Base-by-base conservation (phyloP, 2,113 vertebrate species). In the Nipponia nippon region DNA sequence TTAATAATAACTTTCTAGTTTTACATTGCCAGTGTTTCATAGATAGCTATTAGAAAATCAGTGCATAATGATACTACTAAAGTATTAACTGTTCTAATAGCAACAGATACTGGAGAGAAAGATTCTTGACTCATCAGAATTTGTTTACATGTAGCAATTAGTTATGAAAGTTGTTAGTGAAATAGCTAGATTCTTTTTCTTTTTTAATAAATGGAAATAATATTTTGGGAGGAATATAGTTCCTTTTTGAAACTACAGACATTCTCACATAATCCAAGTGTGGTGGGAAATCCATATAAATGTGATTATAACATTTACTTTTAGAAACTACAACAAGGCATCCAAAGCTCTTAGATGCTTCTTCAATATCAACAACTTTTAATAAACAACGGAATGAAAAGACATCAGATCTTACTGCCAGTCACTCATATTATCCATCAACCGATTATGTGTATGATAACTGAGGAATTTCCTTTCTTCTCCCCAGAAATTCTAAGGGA, bases 41-140 rank as follows among this genome's bases (percentile, higher is more conserved):
- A 90, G 44, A 47, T 55, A 92, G 79, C 65, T 86, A 56, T 95
- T 91, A 87, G 42, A 72, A 93, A 93, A 96, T 81, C 79, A 83
- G 83, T 61, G 49, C 50, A 62, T 76, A 84, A 79, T 65, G 38
- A 47, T 72, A 38, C 15, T 73, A 9, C 26, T n/a, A 44, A 91
- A 62, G 7, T 36, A 17, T 38, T 56, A 67, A 25, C 53, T 76
- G 21, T 44, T 76, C 21, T 70, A 65, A 32, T 34, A 81, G 32
- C 58, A 70, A 75, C n/a, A 63, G 59, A 62, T 66, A 53, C 11
- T 19, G 27, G 29, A 36, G 23, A 65, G 25, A 73, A 69, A 66
- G 36, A n/a, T n/a, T 30, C 61, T 75, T 82, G 29, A n/a, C 46
- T 89, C 55, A 46, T 44, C 36, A 42, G 25, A 46, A 91, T 78